A percentile compares a stretch with the other conserved stretches of the same genome.
phyloP scores from a whole-genome alignment of 1,140 invertebrate species.

The Dinoponera quadriceps region DNA sequence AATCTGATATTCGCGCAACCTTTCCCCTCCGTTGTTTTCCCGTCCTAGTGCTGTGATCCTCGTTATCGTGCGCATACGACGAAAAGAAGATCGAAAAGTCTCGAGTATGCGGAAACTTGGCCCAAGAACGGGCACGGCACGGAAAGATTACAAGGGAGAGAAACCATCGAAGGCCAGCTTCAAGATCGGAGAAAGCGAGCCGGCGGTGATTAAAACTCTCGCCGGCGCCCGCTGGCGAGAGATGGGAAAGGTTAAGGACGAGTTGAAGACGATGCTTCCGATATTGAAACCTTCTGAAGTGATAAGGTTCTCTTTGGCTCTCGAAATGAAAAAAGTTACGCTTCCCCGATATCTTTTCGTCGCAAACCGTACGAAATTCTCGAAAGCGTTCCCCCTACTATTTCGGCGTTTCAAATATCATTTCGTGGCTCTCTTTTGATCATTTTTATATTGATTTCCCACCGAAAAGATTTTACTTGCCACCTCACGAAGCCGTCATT shows the following conservation, averaged over 20 bases:
- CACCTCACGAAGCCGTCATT: slow-evolving; percentile 85
- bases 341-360: background rate
- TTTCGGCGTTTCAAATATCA: background rate
- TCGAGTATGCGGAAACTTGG: background rate
- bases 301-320: slow-evolving; percentile 68
- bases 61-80: background rate
- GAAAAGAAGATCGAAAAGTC: background rate
- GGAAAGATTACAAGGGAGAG: background rate
- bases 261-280: slow-evolving; percentile 69
- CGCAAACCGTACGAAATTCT: background rate
- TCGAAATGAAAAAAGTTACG: background rate
- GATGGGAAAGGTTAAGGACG: slow-evolving; percentile 52
- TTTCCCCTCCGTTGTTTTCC: background rate
- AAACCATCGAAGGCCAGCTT: background rate
- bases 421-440: background rate
- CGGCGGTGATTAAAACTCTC: slow-evolving; percentile 56
- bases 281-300: slow-evolving; percentile 62
- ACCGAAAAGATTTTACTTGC: slow-evolving; percentile 82
- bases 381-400: background rate
- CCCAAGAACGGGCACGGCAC: background rate
- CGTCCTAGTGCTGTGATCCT: background rate
- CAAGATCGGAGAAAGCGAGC: background rate
- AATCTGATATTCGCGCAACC: slow-evolving; percentile 62
- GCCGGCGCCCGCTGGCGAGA: slow-evolving; percentile 43
- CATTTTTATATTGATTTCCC: background rate